phyloP scores from a whole-genome alignment of 2,797 vertebrate species.

The Gymnothorax javanicus region DNA sequence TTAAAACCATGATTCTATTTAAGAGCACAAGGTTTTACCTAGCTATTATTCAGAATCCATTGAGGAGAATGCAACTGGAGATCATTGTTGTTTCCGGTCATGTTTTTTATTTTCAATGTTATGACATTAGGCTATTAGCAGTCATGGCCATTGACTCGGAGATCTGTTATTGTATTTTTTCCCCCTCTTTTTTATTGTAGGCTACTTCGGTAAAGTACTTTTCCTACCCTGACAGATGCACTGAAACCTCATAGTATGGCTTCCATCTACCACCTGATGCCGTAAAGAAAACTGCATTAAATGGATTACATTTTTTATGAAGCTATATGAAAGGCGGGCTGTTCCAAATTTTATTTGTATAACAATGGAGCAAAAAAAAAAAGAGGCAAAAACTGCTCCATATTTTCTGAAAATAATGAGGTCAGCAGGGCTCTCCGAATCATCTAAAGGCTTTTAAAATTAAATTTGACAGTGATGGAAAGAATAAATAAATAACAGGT shows the following conservation, averaged over 20 bases:
- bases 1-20: not conserved
- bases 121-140: conserved; percentile 10
- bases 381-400: not conserved
- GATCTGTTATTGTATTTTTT: conserved; percentile 35
- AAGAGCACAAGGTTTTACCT: not conserved
- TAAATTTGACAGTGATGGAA: not conserved
- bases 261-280: conserved; percentile 23
- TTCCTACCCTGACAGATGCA: not conserved
- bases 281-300: conserved; percentile 24
- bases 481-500: not conserved
- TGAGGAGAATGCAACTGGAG: conserved; percentile 4
- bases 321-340: not conserved
- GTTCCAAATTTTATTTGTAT: not conserved
- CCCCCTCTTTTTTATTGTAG: not conserved
- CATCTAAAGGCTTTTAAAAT: conserved; percentile 9
- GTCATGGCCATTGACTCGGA: not conserved
- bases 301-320: conserved; percentile 17
- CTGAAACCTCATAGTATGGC: conserved; percentile 18
- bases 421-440: not conserved
- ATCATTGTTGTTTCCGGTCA: conserved; percentile 13
- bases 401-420: not conserved
- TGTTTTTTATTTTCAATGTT: conserved; percentile 20
- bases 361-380: conserved; percentile 7
- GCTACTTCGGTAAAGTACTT: not conserved
- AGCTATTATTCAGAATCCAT: not conserved